Conservation (phyloP, 2,888 invertebrate genomes). For the Isotomurus palustris region DNA sequence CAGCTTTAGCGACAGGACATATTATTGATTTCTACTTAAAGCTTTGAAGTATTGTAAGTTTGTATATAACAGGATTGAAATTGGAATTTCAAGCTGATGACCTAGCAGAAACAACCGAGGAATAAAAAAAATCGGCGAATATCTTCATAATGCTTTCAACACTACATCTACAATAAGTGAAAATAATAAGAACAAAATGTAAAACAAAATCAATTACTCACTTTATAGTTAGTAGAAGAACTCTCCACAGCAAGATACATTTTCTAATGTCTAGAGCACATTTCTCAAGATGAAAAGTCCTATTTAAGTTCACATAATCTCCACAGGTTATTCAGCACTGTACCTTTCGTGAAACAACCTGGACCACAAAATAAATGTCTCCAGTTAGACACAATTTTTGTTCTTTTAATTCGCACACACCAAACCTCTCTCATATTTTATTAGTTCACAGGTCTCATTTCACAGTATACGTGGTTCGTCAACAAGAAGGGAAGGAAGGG, state of each 20-base stretch:
- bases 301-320: background rate
- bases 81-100: too few species aligned
- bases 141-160: background rate
- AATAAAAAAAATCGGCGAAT: background rate
- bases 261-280: background rate
- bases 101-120: too few species aligned
- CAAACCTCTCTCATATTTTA: too few species aligned
- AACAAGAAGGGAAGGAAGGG: too few species aligned
- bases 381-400: too few species aligned
- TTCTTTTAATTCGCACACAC: too few species aligned
- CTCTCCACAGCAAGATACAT: background rate
- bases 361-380: background rate
- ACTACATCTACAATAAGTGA: background rate
- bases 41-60: too few species aligned
- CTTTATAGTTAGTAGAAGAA: background rate
- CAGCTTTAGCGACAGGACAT: too few species aligned
- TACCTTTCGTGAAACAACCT: conserved; percentile 1
- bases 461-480: too few species aligned
- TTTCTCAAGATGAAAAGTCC: background rate
- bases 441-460: too few species aligned
- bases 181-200: background rate
- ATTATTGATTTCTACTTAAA: too few species aligned
- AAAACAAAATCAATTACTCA: background rate
- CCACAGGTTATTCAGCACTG: background rate
- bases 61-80: too few species aligned